Evolutionary conservation across 2,888 invertebrate genomes (phyloP).

Genomic region (Perdita meconis): DNA sequence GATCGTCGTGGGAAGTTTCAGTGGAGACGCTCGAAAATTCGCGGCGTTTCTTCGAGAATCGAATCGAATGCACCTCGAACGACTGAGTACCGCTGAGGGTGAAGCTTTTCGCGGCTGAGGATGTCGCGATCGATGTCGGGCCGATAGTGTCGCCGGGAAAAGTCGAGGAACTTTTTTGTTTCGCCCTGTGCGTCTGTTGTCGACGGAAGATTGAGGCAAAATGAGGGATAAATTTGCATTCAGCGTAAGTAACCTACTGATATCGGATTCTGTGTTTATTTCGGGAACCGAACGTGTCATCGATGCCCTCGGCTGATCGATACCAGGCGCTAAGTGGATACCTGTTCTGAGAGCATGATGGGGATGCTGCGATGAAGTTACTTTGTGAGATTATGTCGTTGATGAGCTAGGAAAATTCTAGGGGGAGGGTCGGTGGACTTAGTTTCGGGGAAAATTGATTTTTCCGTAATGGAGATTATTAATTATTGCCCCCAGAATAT

Average conservation of each 20-base stretch:
- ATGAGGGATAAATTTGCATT: slow-evolving; percentile 78
- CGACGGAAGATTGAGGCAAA: neutral
- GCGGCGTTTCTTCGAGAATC: neutral
- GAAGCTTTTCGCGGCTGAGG: slow-evolving; percentile 6
- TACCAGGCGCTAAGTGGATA: neutral
- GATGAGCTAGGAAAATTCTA: neutral
- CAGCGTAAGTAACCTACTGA: slow-evolving; percentile 70
- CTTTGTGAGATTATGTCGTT: neutral
- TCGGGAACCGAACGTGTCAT: slow-evolving; percentile 12
- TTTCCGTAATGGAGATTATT: too few relatives aligned
- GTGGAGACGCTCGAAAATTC: neutral
- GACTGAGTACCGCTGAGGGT: neutral
- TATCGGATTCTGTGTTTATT: slow-evolving; percentile 23
- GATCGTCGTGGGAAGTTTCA: neutral
- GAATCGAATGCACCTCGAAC: neutral
- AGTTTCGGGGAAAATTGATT: too few relatives aligned
- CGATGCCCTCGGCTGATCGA: slow-evolving; percentile 24
- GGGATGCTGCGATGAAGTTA: neutral
- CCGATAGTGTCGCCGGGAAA: slow-evolving; percentile 20
- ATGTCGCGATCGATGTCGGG: slow-evolving; percentile 32
- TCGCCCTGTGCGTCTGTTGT: neutral
- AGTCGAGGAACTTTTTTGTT: slow-evolving; percentile 2
- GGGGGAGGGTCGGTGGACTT: too few relatives aligned
- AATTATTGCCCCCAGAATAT: too few relatives aligned
- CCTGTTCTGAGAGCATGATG: neutral